A percentile compares a stretch with the other conserved stretches of the same genome.
Evolutionary conservation across 1,140 invertebrate genomes (phyloP).

Genomic region (Nautilus pompilius): DNA sequence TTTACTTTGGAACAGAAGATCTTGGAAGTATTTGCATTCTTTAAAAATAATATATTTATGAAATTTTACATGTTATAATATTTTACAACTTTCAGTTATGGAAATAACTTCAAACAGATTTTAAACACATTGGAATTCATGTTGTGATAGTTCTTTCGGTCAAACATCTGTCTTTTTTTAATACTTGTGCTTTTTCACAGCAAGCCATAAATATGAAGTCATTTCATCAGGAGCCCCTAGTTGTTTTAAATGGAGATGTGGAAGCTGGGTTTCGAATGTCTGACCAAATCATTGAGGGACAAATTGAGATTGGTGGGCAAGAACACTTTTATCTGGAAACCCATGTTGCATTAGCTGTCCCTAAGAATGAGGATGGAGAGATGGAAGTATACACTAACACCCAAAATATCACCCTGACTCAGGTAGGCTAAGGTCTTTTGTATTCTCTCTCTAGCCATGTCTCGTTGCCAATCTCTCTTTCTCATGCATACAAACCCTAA

Average conservation of each 20-base stretch:
- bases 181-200: constrained; percentile 6
- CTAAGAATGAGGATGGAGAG: constrained; percentile 77
- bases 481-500: neutral
- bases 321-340: constrained; percentile 98
- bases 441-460: neutral
- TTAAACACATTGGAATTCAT: too few relatives aligned
- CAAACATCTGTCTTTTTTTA: neutral
- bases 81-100: too few relatives aligned
- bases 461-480: neutral
- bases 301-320: constrained; percentile 81
- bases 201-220: constrained; percentile 34
- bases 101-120: too few relatives aligned
- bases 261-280: constrained; percentile 65
- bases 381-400: constrained; percentile 80
- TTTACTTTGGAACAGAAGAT: too few relatives aligned
- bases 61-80: too few relatives aligned
- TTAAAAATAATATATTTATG: too few relatives aligned
- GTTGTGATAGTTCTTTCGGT: too few relatives aligned
- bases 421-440: too few relatives aligned
- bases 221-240: constrained; percentile 13
- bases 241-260: constrained; percentile 65
- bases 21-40: too few relatives aligned
- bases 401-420: constrained; percentile 76
- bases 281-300: constrained; percentile 59
- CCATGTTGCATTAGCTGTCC: constrained; percentile 68